A percentile compares a stretch with the other conserved stretches of the same genome.
Evolutionary conservation across 2,113 vertebrate species (phyloP).

Genomic region (Colistium nudipinnis): DNA sequence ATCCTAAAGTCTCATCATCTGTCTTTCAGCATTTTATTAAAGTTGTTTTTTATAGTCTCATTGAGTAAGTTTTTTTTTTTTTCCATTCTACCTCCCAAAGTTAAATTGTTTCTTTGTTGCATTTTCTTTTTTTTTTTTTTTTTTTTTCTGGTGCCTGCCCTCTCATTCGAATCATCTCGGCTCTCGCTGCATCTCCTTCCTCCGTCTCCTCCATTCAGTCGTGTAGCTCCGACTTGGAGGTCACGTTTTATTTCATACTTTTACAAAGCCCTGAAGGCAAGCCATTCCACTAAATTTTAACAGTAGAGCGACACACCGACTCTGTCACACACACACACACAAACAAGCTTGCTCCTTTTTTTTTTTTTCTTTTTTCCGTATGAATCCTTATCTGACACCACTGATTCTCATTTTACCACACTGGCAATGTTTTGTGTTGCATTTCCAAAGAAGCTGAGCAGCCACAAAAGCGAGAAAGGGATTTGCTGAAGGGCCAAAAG

Average conservation of each 20-base stretch:
- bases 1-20: slow-evolving; percentile 6
- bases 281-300: slow-evolving; percentile 75
- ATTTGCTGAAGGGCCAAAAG: slow-evolving; percentile 59
- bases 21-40: too few relatives aligned
- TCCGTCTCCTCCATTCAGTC: slow-evolving; percentile 52
- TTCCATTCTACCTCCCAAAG: neutral
- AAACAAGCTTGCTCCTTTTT: slow-evolving; percentile 6
- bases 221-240: slow-evolving; percentile 59
- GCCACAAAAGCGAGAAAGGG: slow-evolving; percentile 49
- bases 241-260: slow-evolving; percentile 73
- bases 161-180: slow-evolving; percentile 18
- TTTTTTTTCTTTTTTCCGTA: slow-evolving; percentile 13
- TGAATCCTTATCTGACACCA: slow-evolving; percentile 60
- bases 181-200: neutral
- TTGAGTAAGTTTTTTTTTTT: slow-evolving; percentile 18
- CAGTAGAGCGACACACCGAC: slow-evolving; percentile 60
- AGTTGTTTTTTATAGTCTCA: slow-evolving; percentile 12
- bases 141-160: slow-evolving; percentile 35
- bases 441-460: slow-evolving; percentile 49
- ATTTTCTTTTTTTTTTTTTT: slow-evolving; percentile 3
- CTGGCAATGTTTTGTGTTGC: slow-evolving; percentile 46
- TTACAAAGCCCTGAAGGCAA: slow-evolving; percentile 70
- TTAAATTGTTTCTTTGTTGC: neutral
- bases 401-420: slow-evolving; percentile 54
- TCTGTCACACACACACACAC: slow-evolving; percentile 51